These are phyloP conservation scores for Drosophila diplacantha DNA, from an alignment of 2,888 invertebrate species.

Conservation along the genomic window DNA sequence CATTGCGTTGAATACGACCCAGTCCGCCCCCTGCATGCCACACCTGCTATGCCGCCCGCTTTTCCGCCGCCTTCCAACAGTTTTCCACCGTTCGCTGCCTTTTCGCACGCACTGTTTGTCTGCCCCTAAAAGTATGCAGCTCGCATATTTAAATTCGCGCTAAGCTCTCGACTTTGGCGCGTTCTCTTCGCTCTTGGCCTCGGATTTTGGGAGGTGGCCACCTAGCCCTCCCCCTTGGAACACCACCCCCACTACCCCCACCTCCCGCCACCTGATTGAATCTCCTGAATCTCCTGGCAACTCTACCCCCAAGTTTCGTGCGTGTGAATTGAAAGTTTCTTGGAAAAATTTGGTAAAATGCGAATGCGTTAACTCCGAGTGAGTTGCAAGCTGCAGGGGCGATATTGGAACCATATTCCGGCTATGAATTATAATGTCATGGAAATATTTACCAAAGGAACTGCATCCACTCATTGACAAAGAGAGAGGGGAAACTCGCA, in stretches of 20 bases:
- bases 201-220: constrained; percentile 2
- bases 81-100: background rate
- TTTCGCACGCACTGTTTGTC: constrained; percentile 50
- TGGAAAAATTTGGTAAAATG: background rate
- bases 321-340: constrained; percentile 21
- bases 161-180: constrained; percentile 35
- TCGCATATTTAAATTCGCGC: constrained; percentile 58
- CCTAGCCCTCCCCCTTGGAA: no score
- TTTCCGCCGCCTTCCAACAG: background rate
- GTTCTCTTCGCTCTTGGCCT: background rate
- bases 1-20: constrained; percentile 33
- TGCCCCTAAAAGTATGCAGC: constrained; percentile 59
- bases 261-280: constrained; percentile 24
- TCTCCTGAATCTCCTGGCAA: constrained; percentile 21
- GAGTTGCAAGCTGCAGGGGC: background rate
- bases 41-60: background rate
- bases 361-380: background rate
- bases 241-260: no score
- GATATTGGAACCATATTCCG: background rate
- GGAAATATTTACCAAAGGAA: background rate
- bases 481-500: background rate
- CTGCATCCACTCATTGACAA: background rate
- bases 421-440: constrained; percentile 1
- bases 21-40: no score
- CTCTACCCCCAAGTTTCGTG: constrained; percentile 8